Evolutionary conservation across 1,140 invertebrate species (phyloP), one percentile per base, ranked within the genome.

Genomic region (Littorina saxatilis): DNA sequence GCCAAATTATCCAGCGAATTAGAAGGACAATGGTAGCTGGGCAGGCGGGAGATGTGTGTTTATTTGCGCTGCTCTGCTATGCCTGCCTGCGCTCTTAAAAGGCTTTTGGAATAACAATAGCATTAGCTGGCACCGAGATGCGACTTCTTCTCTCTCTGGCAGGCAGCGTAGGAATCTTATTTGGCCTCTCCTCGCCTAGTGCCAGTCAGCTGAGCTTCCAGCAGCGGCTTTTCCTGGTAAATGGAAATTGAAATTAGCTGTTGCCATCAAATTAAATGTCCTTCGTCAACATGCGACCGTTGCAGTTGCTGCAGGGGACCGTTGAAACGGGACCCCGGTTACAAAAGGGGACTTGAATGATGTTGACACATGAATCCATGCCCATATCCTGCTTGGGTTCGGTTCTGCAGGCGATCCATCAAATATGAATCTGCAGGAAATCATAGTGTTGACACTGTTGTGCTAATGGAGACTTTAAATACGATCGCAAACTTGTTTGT

Each of bases 1-100:
- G 61, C 13, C 23, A 66, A 66, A 66, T 66, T 66, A 66, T 27
- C 61, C 61, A 66, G 61, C 23, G 61, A 66, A 66, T 66, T 66
- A 66, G 61, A 66, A 66, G 61, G 27, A 66, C 61, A 66, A 66
- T 66, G 32, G 27, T 13, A 32, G 61, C 29, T 11, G 27, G 32
- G 29, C 27, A 27, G 61, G 23, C 20, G 29, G 27, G n/a, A 58
- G 35, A 39, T 68, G 35, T 68, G 35, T 68, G 35, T 68, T 68
- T 68, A 68, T 68, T 68, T 68, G 35, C 35, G 35, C 66, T 68
- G 35, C 1, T 68, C n/a, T 23, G 35, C 27, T 13, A 32, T 32
- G 23, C 27, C 61, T 13, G 61, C 7, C 7, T 27, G 9, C 20
- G 20, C 61, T 66, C 61, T 66, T 66, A 27, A 66, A 66, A 66